These are phyloP conservation scores for Bothrops jararaca DNA, from an alignment of 2,113 vertebrate species.

Conservation along the genomic window DNA sequence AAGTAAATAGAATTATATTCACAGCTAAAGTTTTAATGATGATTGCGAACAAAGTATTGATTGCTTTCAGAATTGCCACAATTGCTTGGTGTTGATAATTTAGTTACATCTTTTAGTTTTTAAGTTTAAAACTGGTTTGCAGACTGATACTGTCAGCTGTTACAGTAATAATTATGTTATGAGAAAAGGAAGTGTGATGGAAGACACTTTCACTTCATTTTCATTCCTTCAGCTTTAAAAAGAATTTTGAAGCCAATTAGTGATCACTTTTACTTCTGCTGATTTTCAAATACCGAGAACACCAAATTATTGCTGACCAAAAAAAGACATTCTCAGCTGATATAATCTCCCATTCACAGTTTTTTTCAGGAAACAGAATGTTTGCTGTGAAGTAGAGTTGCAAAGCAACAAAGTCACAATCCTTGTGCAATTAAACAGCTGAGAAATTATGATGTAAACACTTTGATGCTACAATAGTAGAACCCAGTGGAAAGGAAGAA, in stretches of 20 bases:
- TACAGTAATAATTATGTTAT: background rate
- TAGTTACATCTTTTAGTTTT: background rate
- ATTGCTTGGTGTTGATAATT: background rate
- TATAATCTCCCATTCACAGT: background rate
- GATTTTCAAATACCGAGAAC: background rate
- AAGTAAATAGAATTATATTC: background rate
- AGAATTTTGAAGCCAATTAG: background rate
- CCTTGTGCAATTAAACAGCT: background rate
- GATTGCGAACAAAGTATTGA: background rate
- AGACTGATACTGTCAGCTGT: background rate
- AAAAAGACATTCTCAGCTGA: background rate
- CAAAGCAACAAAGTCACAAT: background rate
- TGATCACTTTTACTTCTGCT: background rate
- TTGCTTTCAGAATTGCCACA: background rate
- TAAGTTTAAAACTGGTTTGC: background rate
- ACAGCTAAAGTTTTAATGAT: background rate
- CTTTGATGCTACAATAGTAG: background rate
- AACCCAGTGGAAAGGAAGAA: background rate
- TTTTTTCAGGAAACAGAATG: background rate
- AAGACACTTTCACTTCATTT: background rate
- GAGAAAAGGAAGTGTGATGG: background rate
- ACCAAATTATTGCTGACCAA: background rate
- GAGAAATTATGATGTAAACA: background rate
- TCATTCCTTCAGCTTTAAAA: background rate
- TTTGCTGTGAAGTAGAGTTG: background rate